Evolutionary conservation across 2,888 invertebrate genomes (phyloP).

Genomic region (Phyllotreta striolata): DNA sequence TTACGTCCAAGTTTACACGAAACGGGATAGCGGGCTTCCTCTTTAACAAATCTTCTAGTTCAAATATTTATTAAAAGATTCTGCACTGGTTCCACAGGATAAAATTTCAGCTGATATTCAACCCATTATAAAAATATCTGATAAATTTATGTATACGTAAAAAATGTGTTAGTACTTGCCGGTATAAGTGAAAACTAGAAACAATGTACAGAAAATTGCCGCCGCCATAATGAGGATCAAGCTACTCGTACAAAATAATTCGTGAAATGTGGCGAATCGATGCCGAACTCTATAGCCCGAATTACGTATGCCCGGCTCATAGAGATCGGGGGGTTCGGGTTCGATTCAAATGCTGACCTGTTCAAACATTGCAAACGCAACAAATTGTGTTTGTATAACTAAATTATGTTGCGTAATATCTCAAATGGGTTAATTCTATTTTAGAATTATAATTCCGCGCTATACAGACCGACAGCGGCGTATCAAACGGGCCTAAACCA

Average conservation of each 20-base stretch:
- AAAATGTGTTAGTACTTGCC: too few species aligned
- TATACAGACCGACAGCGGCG: not conserved
- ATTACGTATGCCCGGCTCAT: constrained; percentile 25
- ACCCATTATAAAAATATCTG: too few species aligned
- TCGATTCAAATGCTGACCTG: constrained; percentile 39
- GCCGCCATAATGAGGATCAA: too few species aligned
- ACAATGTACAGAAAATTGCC: too few species aligned
- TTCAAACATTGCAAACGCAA: constrained; percentile 39
- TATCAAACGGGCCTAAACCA: not conserved
- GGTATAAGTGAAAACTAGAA: too few species aligned
- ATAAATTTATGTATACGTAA: too few species aligned
- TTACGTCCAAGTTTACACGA: too few species aligned
- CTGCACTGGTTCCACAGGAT: too few species aligned
- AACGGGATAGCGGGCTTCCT: too few species aligned
- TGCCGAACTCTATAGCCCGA: constrained; percentile 2
- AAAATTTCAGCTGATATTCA: too few species aligned
- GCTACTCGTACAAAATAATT: constrained; percentile 1
- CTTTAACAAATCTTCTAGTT: too few species aligned
- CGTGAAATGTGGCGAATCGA: constrained; percentile 14
- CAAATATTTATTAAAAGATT: too few species aligned
- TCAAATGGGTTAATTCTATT: constrained; percentile 29
- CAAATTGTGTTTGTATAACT: constrained; percentile 38
- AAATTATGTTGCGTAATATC: constrained; percentile 36
- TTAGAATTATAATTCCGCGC: constrained; percentile 25
- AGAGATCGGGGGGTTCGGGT: constrained; percentile 22